Evolutionary conservation across 2,888 invertebrate genomes (phyloP).

Genomic region (Helobdella robusta): DNA sequence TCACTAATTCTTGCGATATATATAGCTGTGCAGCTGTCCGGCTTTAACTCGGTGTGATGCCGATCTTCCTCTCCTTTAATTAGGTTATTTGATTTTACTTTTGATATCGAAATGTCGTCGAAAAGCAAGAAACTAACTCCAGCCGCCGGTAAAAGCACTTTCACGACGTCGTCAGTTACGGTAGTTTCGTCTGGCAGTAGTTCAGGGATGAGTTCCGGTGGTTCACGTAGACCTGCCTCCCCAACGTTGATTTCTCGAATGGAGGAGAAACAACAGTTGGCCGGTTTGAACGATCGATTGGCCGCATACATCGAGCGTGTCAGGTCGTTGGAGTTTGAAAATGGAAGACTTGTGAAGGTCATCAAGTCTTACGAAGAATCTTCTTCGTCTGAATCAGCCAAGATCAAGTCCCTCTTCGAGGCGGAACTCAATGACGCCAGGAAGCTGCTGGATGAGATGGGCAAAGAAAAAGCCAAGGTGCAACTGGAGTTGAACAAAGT

Average conservation of each 20-base stretch:
- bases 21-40: neutral
- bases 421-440: slow-evolving; percentile 82
- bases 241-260: slow-evolving; percentile 79
- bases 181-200: too few species aligned
- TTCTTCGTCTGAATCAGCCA: slow-evolving; percentile 74
- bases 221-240: slow-evolving; percentile 40
- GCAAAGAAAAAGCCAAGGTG: slow-evolving; percentile 80
- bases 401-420: slow-evolving; percentile 82
- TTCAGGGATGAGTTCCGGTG: too few species aligned
- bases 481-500: slow-evolving; percentile 67
- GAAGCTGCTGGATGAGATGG: slow-evolving; percentile 78
- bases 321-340: slow-evolving; percentile 81
- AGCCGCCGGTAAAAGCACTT: slow-evolving; percentile 20
- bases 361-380: slow-evolving; percentile 61
- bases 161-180: slow-evolving; percentile 6
- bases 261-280: slow-evolving; percentile 86
- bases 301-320: slow-evolving; percentile 92
- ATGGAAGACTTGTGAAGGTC: slow-evolving; percentile 51
- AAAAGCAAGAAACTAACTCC: slow-evolving; percentile 29
- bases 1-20: neutral
- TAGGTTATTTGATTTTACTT: neutral
- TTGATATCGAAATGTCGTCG: slow-evolving; percentile 29
- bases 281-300: slow-evolving; percentile 86
- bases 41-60: neutral
- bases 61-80: too few species aligned